Base-by-base conservation (phyloP, 30 jellyfish, hydroid and myxozoan genomes). In the Cassiopea andromeda region DNA sequence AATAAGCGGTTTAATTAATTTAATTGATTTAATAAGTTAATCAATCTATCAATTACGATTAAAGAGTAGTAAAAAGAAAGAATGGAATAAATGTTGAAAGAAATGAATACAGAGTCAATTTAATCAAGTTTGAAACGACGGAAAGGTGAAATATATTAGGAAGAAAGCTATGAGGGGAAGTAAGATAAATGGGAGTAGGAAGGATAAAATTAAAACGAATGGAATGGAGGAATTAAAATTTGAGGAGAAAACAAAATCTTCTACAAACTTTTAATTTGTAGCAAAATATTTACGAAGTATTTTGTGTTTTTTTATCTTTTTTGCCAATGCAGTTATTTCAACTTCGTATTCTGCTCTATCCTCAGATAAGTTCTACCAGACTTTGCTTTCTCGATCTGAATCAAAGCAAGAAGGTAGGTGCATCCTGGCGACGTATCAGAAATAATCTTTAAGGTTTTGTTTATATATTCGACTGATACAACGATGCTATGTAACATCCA, bases 301-400 rank as follows among this genome's bases (percentile, higher is more conserved):
- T 27, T 27, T 27, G 15, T 64, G 73, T 7, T 64, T 4, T 17
- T 64, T 7, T 27, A 64, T 2, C 27, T 64, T 14, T 2, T 7
- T 64, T 64, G 27, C 19, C 7, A 3, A 9, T 64, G 5, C 15
- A 64, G 38, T 64, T 64, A 5, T 64, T 4, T 64, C 43, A 5
- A 17, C 8, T 64, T 54, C 64, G 27, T 70, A 19, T 70, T 70
- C 15, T 70, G 18, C 54, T 70, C 50, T 27, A 73, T 66, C 73
- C 17, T 81, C 44, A 93, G 98, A 93, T 78, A 82, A 84, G 44
- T 93, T 93, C 60, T 93, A 93, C 48, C 97, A 93, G 60, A 93
- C 98, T 8, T 92, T 93, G 89, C 73, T 93, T 64, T 80, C 92
- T 16, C 75, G 98, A 58, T 64, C 98, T 44, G 98, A 93, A 68